phyloP scores from a whole-genome alignment of 2,113 vertebrate species.

The Chamaea fasciata region DNA sequence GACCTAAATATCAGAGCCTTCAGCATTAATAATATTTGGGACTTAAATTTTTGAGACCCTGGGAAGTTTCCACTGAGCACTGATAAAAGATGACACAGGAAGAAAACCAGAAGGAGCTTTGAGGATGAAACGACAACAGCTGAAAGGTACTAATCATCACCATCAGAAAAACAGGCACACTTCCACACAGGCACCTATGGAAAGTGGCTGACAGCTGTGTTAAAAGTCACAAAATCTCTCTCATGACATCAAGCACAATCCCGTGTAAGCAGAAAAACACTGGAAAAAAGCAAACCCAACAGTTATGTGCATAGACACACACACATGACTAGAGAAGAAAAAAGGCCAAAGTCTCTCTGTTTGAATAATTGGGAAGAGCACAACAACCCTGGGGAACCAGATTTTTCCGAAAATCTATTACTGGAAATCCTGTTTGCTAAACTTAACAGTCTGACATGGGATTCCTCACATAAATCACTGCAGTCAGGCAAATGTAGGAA shows the following conservation, averaged over 20 bases:
- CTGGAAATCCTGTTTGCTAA: conserved; percentile 39
- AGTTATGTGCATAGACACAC: neutral
- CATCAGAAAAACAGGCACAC: neutral
- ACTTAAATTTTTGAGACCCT: neutral
- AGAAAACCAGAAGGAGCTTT: neutral
- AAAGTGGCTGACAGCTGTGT: neutral
- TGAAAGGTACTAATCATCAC: neutral
- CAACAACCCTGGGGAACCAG: neutral
- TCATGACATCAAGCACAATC: accelerated
- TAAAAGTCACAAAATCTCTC: neutral
- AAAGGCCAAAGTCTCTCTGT: neutral
- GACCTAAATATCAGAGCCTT: neutral
- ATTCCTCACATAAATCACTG: conserved; percentile 25
- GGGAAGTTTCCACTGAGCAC: neutral
- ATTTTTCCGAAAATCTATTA: conserved; percentile 11
- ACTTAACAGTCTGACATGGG: conserved; percentile 21
- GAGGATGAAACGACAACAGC: neutral
- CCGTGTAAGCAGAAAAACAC: neutral
- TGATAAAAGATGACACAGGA: neutral
- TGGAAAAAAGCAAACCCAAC: neutral
- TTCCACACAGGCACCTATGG: neutral
- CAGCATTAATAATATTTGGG: neutral
- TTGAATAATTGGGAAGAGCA: neutral
- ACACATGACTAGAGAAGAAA: neutral
- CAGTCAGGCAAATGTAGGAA: conserved; percentile 1